A percentile compares a stretch with the other conserved stretches of the same genome.
Conservation (phyloP, 2,797 vertebrate species). For the Alectoris magna region DNA sequence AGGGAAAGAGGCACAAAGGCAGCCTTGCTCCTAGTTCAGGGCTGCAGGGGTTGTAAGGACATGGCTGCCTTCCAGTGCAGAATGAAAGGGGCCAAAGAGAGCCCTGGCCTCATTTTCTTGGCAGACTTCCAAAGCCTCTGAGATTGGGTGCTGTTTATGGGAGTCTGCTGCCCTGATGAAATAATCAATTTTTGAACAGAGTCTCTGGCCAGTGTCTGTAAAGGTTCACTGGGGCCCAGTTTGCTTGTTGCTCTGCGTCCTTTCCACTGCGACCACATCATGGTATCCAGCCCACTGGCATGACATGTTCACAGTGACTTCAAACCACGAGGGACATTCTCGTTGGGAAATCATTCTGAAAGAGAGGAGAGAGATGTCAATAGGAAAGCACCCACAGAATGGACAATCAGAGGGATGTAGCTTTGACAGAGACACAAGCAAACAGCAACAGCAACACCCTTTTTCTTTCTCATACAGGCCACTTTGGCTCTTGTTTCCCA, state of each 20-base stretch:
- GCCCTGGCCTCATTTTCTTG: conserved; percentile 14
- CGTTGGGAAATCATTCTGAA: conserved; percentile 84
- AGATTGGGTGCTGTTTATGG: neutral
- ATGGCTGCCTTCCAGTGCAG: neutral
- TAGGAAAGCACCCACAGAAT: neutral
- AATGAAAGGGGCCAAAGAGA: conserved; percentile 34
- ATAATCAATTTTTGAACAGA: conserved; percentile 42
- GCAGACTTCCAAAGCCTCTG: conserved; percentile 35
- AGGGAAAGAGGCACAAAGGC: conserved; percentile 27
- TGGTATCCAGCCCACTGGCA: conserved; percentile 58
- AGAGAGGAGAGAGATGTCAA: conserved; percentile 62
- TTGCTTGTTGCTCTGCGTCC: conserved; percentile 66
- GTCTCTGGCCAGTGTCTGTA: conserved; percentile 54
- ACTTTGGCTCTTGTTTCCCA: neutral
- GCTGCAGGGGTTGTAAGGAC: neutral
- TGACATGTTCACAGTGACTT: conserved; percentile 64
- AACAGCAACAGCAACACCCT: neutral
- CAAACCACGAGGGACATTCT: conserved; percentile 88
- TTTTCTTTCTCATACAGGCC: neutral
- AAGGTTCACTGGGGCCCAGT: conserved; percentile 56
- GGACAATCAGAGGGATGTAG: neutral
- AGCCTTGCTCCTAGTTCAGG: neutral
- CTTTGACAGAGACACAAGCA: neutral
- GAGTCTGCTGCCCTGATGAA: conserved; percentile 29
- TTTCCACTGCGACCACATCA: conserved; percentile 21